Evolutionary conservation across 2,113 vertebrate species (phyloP).

Genomic region (Ammodytes marinus): DNA sequence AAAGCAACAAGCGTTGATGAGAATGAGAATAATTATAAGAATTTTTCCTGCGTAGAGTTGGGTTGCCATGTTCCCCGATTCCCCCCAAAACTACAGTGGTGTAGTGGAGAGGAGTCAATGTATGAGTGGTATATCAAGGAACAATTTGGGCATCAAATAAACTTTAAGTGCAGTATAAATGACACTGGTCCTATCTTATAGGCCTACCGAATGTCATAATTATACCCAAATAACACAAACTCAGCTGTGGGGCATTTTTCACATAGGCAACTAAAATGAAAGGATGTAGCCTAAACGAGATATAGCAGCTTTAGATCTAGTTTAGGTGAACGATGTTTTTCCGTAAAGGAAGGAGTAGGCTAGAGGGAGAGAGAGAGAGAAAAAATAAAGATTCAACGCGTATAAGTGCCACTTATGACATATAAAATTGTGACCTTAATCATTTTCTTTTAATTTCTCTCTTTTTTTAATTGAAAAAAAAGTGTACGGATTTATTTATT

Average conservation of each 20-base stretch:
- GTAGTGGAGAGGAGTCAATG: too few relatives aligned
- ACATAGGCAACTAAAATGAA: constrained; percentile 1
- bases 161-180: constrained; percentile 1
- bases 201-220: neutral
- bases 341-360: constrained; percentile 42
- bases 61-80: neutral
- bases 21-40: constrained; percentile 37
- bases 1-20: constrained; percentile 38
- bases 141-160: neutral
- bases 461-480: constrained; percentile 38
- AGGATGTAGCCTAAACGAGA: constrained; percentile 58
- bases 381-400: constrained; percentile 67
- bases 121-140: neutral
- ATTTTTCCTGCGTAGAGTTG: neutral
- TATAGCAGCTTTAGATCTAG: constrained; percentile 72
- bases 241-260: constrained; percentile 7
- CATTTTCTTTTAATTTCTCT: constrained; percentile 69
- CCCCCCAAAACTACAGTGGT: neutral
- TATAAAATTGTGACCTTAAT: constrained; percentile 94
- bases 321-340: constrained; percentile 56
- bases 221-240: constrained; percentile 6
- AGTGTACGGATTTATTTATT: constrained; percentile 92
- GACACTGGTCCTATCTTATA: neutral
- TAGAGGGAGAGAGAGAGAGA: neutral
- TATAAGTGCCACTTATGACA: constrained; percentile 91